These are phyloP conservation scores for Pseudorectes ferrugineus DNA, from an alignment of 2,113 vertebrate species.

Conservation along the genomic window DNA sequence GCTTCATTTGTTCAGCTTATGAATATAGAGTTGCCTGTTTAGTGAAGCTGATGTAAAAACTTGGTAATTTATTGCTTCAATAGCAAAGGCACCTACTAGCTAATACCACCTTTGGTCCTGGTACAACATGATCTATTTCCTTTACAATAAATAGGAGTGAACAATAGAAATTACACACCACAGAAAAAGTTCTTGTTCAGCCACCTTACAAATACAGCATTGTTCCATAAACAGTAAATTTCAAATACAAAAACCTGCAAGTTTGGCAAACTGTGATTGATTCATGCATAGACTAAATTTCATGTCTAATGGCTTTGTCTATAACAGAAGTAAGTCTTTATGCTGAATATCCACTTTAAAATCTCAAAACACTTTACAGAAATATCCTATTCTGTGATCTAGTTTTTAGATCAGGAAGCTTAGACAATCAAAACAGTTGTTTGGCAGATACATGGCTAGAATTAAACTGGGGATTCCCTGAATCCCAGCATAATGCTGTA, in stretches of 20 bases:
- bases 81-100: neutral
- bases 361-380: neutral
- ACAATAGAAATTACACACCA: neutral
- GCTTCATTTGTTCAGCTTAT: neutral
- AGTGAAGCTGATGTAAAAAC: neutral
- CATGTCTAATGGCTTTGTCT: neutral
- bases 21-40: neutral
- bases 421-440: neutral
- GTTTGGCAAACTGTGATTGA: neutral
- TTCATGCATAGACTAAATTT: neutral
- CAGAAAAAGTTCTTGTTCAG: neutral
- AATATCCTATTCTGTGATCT: neutral
- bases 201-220: neutral
- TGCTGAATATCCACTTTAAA: neutral
- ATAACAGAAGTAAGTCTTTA: neutral
- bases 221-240: neutral
- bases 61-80: constrained; percentile 46
- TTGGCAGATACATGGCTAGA: neutral
- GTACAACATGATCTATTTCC: neutral
- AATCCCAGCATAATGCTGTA: neutral
- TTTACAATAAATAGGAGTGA: constrained; percentile 28
- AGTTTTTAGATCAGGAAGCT: neutral
- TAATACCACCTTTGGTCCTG: constrained; percentile 10
- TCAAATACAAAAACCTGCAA: neutral
- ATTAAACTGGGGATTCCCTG: neutral